Conservation (phyloP, 2,888 invertebrate genomes). For the Drosophila histrio region DNA sequence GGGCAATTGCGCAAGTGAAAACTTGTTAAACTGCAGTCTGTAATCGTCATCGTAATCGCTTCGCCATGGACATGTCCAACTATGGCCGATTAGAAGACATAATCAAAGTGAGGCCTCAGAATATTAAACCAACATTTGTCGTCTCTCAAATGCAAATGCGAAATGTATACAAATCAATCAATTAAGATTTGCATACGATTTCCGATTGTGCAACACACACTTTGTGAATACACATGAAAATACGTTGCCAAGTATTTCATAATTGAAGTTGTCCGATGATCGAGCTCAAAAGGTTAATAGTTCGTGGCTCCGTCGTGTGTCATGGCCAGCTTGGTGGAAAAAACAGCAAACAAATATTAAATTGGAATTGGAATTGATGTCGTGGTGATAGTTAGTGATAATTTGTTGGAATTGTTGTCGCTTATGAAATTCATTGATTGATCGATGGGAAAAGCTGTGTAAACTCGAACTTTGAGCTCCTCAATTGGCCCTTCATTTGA, state of each 20-base stretch:
- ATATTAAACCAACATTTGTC: conserved; percentile 6
- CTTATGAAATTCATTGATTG: conserved; percentile 57
- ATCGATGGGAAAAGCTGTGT: conserved; percentile 39
- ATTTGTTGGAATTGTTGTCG: conserved; percentile 56
- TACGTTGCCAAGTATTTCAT: conserved; percentile 14
- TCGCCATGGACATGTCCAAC: conserved; percentile 21
- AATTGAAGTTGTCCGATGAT: not conserved
- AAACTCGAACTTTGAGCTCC: conserved; percentile 35
- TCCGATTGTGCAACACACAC: conserved; percentile 59
- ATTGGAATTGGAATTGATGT: conserved; percentile 1
- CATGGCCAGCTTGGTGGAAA: conserved; percentile 22
- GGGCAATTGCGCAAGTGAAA: conserved; percentile 50
- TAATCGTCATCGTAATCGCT: conserved; percentile 35
- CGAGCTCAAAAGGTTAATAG: conserved; percentile 31
- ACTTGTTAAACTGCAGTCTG: conserved; percentile 42
- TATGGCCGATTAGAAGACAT: conserved; percentile 1
- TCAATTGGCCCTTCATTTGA: conserved; percentile 33
- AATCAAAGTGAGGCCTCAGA: conserved; percentile 18
- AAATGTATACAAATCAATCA: conserved; percentile 48
- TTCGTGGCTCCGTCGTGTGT: conserved; percentile 7
- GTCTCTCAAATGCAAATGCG: conserved; percentile 27
- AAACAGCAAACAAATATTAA: not conserved
- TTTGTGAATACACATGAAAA: not conserved
- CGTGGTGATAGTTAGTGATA: conserved; percentile 29
- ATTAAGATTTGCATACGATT: conserved; percentile 62